Conservation (phyloP, 2,113 vertebrate species). For the Natator depressus region DNA sequence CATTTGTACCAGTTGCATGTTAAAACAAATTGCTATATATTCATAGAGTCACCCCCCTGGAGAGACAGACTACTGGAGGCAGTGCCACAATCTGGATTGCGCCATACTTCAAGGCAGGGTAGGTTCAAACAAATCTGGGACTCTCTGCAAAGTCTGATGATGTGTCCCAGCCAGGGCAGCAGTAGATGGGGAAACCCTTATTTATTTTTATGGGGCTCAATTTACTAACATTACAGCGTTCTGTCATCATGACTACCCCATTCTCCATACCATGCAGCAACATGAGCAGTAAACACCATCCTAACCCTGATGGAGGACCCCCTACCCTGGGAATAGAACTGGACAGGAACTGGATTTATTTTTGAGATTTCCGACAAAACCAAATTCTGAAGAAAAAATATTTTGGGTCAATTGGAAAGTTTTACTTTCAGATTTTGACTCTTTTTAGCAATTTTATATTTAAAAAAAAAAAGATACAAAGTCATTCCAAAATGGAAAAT, state of each 20-base stretch:
- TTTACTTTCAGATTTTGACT: no score
- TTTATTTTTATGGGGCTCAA: neutral
- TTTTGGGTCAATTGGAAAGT: no score
- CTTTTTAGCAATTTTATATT: no score
- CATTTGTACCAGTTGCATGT: neutral
- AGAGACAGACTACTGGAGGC: neutral
- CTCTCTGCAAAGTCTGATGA: accelerated
- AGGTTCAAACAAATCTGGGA: neutral
- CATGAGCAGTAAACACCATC: neutral
- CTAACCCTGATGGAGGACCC: neutral
- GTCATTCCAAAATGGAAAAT: no score
- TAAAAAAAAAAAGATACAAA: no score
- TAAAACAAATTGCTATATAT: accelerated
- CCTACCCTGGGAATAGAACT: neutral
- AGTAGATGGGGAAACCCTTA: neutral
- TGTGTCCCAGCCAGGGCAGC: neutral
- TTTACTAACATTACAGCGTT: accelerated
- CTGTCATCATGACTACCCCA: neutral
- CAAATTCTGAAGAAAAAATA: no score
- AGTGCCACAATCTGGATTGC: neutral
- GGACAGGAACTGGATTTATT: no score
- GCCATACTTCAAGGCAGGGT: accelerated
- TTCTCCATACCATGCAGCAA: neutral
- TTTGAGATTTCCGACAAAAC: no score
- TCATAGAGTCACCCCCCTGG: neutral